phyloP scores from a whole-genome alignment of 2,113 vertebrate species.

The Suncus etruscus region DNA sequence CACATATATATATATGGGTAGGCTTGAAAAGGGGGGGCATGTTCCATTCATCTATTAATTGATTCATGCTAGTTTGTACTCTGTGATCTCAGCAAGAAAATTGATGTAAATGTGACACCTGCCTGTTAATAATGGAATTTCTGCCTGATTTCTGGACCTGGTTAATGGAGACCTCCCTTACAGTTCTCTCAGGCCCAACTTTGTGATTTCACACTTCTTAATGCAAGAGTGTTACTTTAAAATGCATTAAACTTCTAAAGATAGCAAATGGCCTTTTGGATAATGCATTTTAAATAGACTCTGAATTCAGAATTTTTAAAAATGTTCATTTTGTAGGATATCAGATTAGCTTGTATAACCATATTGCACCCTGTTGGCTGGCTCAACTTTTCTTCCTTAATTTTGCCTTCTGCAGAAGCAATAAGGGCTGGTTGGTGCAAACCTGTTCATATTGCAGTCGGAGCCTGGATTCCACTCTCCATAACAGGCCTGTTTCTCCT shows the following conservation, averaged over 20 bases:
- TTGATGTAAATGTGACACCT: slow-evolving; percentile 78
- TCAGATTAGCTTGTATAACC: slow-evolving; percentile 73
- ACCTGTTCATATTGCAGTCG: neutral
- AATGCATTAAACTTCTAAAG: slow-evolving; percentile 84
- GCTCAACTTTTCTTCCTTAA: neutral
- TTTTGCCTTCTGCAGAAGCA: neutral
- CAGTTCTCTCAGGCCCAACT: slow-evolving; percentile 69
- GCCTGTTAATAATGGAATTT: slow-evolving; percentile 77
- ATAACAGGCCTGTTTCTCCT: slow-evolving; percentile 26
- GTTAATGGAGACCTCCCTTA: slow-evolving; percentile 78
- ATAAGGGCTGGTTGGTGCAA: neutral
- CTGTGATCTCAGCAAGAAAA: slow-evolving; percentile 74
- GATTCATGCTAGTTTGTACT: slow-evolving; percentile 76
- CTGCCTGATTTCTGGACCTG: slow-evolving; percentile 66
- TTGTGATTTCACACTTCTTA: slow-evolving; percentile 83
- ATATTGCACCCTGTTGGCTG: slow-evolving; percentile 18
- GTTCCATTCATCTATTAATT: slow-evolving; percentile 80
- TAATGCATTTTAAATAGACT: slow-evolving; percentile 84
- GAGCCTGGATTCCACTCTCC: slow-evolving; percentile 33
- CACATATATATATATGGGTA: slow-evolving; percentile 38
- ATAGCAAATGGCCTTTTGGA: slow-evolving; percentile 80
- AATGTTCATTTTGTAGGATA: slow-evolving; percentile 76
- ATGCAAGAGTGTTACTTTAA: slow-evolving; percentile 81
- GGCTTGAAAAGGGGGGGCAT: slow-evolving; percentile 70
- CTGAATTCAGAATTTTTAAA: slow-evolving; percentile 76